These are phyloP conservation scores for Bujurquina vittata DNA, from an alignment of 2,113 vertebrate genomes.

Conservation along the genomic window DNA sequence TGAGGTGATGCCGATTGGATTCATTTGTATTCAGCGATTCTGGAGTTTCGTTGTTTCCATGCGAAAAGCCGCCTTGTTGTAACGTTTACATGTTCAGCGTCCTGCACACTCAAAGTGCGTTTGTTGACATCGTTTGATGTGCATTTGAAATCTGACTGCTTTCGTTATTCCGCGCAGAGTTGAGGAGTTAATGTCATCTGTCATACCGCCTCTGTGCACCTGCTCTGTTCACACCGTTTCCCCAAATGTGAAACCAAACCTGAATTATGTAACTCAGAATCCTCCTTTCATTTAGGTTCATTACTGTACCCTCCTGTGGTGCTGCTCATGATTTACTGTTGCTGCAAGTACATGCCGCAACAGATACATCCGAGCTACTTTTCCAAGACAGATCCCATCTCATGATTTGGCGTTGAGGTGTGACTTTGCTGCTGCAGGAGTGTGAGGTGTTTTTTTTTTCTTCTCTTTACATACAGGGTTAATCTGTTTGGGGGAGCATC, in stretches of 20 bases:
- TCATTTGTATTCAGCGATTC: background rate
- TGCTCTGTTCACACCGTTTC: constrained; percentile 1
- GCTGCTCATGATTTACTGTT: background rate
- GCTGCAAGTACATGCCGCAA: background rate
- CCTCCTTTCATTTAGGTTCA: background rate
- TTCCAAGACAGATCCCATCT: constrained; percentile 32
- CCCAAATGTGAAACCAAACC: background rate
- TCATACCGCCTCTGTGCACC: constrained; percentile 1
- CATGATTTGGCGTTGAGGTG: constrained; percentile 28
- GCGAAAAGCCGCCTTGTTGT: background rate
- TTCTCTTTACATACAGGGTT: background rate
- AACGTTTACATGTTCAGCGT: constrained; percentile 13
- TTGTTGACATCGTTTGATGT: background rate
- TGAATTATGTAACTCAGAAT: background rate
- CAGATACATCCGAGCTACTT: constrained; percentile 31
- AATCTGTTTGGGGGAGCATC: constrained; percentile 43
- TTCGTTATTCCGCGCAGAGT: background rate
- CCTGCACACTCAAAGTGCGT: background rate
- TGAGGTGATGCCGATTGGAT: background rate
- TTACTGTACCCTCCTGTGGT: background rate
- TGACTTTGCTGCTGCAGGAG: constrained; percentile 36
- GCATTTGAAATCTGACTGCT: background rate
- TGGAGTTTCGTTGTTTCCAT: background rate
- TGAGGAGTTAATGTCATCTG: background rate
- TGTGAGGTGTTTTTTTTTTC: background rate